Evolutionary conservation across 2,797 vertebrate species (phyloP).

Genomic region (Enteromius thamalakanensis): DNA sequence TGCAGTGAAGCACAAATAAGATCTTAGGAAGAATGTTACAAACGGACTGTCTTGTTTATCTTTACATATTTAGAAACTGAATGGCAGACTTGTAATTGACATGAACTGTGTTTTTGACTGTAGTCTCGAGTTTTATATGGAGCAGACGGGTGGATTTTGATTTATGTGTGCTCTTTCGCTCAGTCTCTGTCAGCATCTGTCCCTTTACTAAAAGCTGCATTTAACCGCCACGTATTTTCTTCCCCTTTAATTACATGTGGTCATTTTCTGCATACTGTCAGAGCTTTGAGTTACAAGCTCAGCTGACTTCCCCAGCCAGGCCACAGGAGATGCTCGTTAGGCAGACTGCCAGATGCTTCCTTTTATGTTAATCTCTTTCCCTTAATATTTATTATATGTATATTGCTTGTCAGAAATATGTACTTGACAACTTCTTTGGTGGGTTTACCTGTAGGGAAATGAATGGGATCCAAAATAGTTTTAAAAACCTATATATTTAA

Average conservation of each 20-base stretch:
- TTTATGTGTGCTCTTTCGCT: not conserved
- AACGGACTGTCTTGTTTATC: not conserved
- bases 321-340: not conserved
- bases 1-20: not conserved
- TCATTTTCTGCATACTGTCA: slow-evolving; percentile 17
- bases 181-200: not conserved
- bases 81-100: not conserved
- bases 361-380: not conserved
- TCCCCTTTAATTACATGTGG: slow-evolving; percentile 6
- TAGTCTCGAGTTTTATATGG: not conserved
- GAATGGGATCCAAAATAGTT: not conserved
- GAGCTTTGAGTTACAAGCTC: slow-evolving; percentile 1
- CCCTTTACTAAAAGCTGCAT: not conserved
- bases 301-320: slow-evolving; percentile 9
- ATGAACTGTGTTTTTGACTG: not conserved
- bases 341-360: not conserved
- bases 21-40: not conserved
- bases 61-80: not conserved
- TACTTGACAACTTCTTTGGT: not conserved
- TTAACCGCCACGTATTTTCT: slow-evolving; percentile 12
- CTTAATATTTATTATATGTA: not conserved
- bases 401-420: not conserved
- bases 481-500: not conserved
- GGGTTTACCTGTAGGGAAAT: not conserved
- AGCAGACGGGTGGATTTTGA: not conserved